Evolutionary conservation across 2,113 vertebrate species (phyloP).

Genomic region (Stigmatopora nigra): DNA sequence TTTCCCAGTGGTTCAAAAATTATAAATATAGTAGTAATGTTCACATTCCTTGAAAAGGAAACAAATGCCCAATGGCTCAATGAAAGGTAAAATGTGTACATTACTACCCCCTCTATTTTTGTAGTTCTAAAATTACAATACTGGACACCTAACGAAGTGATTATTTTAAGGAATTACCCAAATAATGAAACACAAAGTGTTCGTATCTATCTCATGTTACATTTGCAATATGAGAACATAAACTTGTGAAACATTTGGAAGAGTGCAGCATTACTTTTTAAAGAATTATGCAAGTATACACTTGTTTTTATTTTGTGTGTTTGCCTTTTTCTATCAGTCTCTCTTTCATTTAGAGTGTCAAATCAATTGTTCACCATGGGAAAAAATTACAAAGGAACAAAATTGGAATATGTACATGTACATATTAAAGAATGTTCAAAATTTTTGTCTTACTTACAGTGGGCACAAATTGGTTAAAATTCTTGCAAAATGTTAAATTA

Average conservation of each 20-base stretch:
- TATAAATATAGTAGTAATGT: neutral
- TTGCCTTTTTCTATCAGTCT: too few species aligned
- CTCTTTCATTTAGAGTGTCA: too few species aligned
- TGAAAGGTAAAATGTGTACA: neutral
- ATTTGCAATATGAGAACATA: neutral
- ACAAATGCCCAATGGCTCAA: too few species aligned
- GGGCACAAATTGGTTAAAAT: conserved; percentile 6
- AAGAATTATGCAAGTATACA: neutral
- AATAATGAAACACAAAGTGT: neutral
- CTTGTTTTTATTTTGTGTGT: neutral
- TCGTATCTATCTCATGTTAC: neutral
- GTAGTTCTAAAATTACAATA: neutral
- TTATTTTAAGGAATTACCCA: neutral
- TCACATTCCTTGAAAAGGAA: neutral
- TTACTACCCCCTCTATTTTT: neutral
- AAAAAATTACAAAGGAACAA: neutral
- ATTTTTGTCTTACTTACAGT: conserved; percentile 8
- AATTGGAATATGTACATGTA: neutral
- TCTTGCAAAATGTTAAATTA: conserved; percentile 22
- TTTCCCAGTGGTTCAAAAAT: neutral
- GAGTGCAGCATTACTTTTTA: neutral
- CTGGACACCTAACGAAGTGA: neutral
- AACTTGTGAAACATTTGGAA: neutral
- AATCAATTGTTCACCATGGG: neutral
- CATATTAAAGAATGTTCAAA: conserved; percentile 4